phyloP scores from a whole-genome alignment of 37 sponge, comb jelly and placozoan species.

The Amphimedon queenslandica region DNA sequence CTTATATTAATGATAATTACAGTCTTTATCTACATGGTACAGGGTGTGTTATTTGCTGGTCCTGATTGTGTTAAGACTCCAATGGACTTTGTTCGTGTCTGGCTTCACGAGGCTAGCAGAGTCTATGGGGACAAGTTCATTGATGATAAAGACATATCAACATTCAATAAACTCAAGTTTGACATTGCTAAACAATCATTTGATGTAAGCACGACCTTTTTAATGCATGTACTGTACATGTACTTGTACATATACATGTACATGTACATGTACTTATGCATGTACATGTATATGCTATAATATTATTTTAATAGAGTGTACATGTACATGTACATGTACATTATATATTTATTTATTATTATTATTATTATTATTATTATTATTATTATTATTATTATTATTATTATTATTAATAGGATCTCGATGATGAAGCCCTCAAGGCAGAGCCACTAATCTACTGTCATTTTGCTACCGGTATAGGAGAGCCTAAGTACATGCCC shows the following conservation, averaged over 20 bases:
- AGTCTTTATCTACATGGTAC: not conserved
- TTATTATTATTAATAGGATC: slow-evolving; percentile 34
- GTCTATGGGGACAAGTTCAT: slow-evolving; percentile 97
- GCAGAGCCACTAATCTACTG: slow-evolving; percentile 86
- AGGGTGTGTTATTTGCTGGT: slow-evolving; percentile 82
- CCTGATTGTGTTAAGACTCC: slow-evolving; percentile 83
- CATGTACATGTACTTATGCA: not conserved
- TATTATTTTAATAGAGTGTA: not conserved
- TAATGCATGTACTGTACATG: not conserved
- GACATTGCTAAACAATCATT: slow-evolving; percentile 79
- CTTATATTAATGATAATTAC: not conserved
- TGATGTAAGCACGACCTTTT: slow-evolving; percentile 44
- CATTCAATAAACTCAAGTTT: slow-evolving; percentile 72
- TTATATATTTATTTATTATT: not conserved
- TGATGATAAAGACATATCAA: slow-evolving; percentile 84
- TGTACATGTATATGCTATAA: not conserved
- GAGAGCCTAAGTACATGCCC: slow-evolving; percentile 86
- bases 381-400: not conserved
- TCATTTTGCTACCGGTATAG: slow-evolving; percentile 94
- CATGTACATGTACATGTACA: not conserved
- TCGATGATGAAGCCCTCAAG: slow-evolving; percentile 82
- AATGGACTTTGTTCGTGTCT: slow-evolving; percentile 85
- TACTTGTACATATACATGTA: not conserved
- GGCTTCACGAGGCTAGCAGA: slow-evolving; percentile 94
- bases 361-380: not conserved